Percentiles rank a stretch among this genome's conserved stretches.
Conservation (phyloP, 2,113 vertebrate species). For the Melanostigma gelatinosum region DNA sequence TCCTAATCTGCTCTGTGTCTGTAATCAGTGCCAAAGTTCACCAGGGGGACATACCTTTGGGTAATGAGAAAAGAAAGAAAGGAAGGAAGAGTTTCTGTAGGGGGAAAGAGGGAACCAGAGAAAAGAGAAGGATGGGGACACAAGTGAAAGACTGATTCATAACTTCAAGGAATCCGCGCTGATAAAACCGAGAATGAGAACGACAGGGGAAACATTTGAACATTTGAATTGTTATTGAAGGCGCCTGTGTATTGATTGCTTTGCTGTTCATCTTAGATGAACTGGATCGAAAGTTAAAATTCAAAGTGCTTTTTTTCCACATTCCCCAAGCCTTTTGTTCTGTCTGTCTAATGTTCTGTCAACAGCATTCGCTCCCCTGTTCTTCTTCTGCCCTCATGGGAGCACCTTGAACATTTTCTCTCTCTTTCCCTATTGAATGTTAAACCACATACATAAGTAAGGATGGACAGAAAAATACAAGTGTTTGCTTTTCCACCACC, state of each 20-base stretch:
- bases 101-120: background rate
- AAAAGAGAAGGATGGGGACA: background rate
- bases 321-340: background rate
- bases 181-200: slow-evolving; percentile 15
- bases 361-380: slow-evolving; percentile 9
- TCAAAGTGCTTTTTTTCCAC: background rate
- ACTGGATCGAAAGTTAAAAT: slow-evolving; percentile 13
- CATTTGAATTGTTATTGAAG: slow-evolving; percentile 37
- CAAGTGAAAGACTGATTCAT: slow-evolving; percentile 17
- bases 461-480: background rate
- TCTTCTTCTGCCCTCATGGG: slow-evolving; percentile 11
- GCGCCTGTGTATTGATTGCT: slow-evolving; percentile 14
- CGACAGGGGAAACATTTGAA: slow-evolving; percentile 20
- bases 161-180: slow-evolving; percentile 31
- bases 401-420: slow-evolving; percentile 24
- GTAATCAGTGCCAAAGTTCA: slow-evolving; percentile 51
- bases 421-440: slow-evolving; percentile 13
- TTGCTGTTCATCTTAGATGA: slow-evolving; percentile 30
- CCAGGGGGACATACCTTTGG: slow-evolving; percentile 16
- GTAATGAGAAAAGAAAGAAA: slow-evolving; percentile 10
- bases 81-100: background rate
- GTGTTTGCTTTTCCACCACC: background rate
- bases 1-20: slow-evolving; percentile 38
- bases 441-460: slow-evolving; percentile 27
- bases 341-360: background rate